Base-by-base conservation (phyloP, 2,113 vertebrate species). In the Pleuronectes platessa region DNA sequence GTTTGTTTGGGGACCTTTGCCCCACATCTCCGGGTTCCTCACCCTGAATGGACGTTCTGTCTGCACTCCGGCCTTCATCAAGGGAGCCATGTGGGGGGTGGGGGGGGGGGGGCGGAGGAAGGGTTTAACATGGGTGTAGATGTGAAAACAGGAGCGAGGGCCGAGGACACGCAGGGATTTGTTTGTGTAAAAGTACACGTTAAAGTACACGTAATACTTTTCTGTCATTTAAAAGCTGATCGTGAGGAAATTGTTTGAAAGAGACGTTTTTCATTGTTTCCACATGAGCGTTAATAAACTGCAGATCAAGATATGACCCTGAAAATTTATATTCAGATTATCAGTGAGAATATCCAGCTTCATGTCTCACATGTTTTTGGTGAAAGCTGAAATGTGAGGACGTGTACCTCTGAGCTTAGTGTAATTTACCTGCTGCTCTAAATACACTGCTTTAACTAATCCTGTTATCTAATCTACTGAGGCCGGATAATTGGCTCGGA, bases 1-100 rank as follows among this genome's bases (percentile, higher is more conserved):
- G 60, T 35, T 58, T 89, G 84, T 89, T 83, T 78, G 79, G 80
- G 76, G 76, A 89, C 90, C 89, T 91, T 88, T 93, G 78, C 78
- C 79, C 92, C 68, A 87, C 9, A 85, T 90, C 53, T 67, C 74
- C 45, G 55, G 5, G 40, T 73, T 31, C 62, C 61, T 68, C 60
- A 42, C 53, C 62, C 45, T 88, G 72, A 89, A 91, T 89, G 56
- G 64, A 53, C 63, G 56, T 75, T 82, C 88, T 84, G 77, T 81
- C 63, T 89, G 55, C 54, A 9, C 15, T 11, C 53, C 23, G 55
- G 81, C 71, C 58, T 62, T 54, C 55, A 61, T 42, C 54, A 53
- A 40, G 67, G 68, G 47, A 24, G 42, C 15, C 68, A 31, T 37
- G 68, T 14, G 61, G 49, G 23, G 11, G 58, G 60, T 53, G 76